Base-by-base conservation (phyloP, 2,113 vertebrate genomes). In the Probosciger aterrimus region DNA sequence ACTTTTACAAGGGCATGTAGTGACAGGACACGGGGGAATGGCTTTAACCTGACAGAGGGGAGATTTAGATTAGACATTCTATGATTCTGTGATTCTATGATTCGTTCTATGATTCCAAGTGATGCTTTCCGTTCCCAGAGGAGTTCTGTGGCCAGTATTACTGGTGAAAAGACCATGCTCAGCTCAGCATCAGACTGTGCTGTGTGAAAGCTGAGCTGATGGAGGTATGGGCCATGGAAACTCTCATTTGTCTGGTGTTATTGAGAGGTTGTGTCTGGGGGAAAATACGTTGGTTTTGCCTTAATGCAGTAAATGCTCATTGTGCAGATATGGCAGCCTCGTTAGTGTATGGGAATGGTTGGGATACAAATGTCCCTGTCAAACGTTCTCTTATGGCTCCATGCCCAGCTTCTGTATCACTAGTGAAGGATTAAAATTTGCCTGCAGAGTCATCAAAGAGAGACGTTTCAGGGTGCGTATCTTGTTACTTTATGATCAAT, bases 321-420 rank as follows among this genome's bases (percentile, higher is more conserved):
- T 18, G 57, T 22, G 70, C 7, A 0, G 35, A 5, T 52, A 4
- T 0, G 49, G 64, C 57, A 33, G 31, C 53, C 49, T 62, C 0
- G 0, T 49, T 18, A 55, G 47, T 18, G 33, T 19, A 2, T 37
- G 86, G 67, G 41, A 74, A 19, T 9, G 53, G 10, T 0, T 15
- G 67, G 31, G 71, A 13, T 67, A 74, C 37, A 41, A 53, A 70
- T 5, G 22, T 8, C 49, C 2, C 3, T 22, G 35, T 35, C 65
- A 82, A 47, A 37, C 0, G 2, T 24, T 57, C 20, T 65, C 41
- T 27, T 37, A 25, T 0, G 7, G 55, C 46, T 84, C 53, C 46
- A 8, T 0, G 0, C 4, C 11, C 10, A 0, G 18, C 23, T 8
- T 3, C 59, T 59, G 27, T 44, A 7, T 12, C 0, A 0, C 60